Percentiles rank a stretch among this genome's conserved stretches.
phyloP scores from a whole-genome alignment of 2,797 vertebrate species.

The Champsocephalus esox region DNA sequence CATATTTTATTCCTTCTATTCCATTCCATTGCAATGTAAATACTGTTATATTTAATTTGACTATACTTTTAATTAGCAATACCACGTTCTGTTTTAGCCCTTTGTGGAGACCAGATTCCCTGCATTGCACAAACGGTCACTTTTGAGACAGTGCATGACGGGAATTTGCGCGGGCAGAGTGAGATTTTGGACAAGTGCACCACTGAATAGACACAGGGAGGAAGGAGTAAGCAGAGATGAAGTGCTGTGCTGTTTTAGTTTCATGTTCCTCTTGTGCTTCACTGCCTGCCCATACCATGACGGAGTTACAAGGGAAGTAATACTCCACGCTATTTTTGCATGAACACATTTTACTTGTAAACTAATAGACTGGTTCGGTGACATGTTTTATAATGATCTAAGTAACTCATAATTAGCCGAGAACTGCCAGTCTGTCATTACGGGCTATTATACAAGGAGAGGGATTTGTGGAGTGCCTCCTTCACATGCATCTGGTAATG shows the following conservation, averaged over 20 bases:
- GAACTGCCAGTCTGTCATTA: no score
- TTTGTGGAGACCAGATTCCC: background rate
- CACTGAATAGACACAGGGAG: background rate
- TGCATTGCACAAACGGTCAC: background rate
- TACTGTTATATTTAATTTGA: no score
- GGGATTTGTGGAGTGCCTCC: no score
- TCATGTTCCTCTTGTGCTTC: background rate
- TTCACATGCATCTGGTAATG: background rate
- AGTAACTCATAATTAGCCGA: no score
- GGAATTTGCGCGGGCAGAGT: background rate
- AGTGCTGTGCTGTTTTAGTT: background rate
- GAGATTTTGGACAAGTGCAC: constrained; percentile 5
- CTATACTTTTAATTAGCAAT: no score
- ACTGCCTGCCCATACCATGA: background rate
- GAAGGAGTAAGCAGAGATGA: background rate
- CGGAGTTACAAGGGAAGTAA: background rate
- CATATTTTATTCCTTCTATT: no score
- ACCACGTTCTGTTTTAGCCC: background rate
- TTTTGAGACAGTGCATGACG: background rate
- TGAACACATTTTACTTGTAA: background rate
- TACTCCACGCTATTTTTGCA: constrained; percentile 17
- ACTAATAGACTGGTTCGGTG: background rate
- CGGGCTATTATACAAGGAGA: no score
- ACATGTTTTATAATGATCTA: no score
- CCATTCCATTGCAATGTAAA: no score